Evolutionary conservation across 53 echinoderm and acorn worm species (phyloP).

Genomic region (Paracentrotus lividus): DNA sequence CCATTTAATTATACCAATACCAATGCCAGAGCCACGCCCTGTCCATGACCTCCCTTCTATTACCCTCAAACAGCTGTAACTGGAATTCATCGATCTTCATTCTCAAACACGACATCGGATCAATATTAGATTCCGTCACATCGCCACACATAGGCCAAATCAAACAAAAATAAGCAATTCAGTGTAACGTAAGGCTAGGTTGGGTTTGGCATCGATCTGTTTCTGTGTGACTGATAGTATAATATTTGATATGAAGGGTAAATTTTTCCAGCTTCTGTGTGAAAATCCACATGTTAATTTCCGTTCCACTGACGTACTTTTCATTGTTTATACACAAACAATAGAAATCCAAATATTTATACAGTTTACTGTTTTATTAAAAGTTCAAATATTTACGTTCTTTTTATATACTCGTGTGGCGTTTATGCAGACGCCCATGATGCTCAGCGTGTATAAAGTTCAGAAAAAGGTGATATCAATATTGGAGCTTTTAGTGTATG

Average conservation of each 20-base stretch:
- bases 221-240: too few species aligned
- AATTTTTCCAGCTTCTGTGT: not conserved
- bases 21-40: not conserved
- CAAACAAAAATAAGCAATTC: too few species aligned
- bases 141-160: too few species aligned
- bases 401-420: not conserved
- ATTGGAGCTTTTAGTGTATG: not conserved
- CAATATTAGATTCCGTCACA: not conserved
- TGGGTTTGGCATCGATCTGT: too few species aligned
- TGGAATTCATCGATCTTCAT: constrained; percentile 14
- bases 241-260: not conserved
- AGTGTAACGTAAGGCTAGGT: too few species aligned
- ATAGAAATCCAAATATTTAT: constrained; percentile 3
- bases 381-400: not conserved
- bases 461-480: not conserved
- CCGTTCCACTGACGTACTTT: constrained; percentile 27
- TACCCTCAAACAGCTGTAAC: not conserved
- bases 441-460: not conserved
- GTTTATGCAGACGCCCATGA: not conserved
- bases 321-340: constrained; percentile 15
- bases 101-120: not conserved
- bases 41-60: not conserved
- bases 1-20: too few species aligned
- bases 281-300: not conserved
- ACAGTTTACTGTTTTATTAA: not conserved